These are phyloP conservation scores for Malurus leucopterus DNA, from an alignment of 2,797 vertebrate species.

Conservation along the genomic window DNA sequence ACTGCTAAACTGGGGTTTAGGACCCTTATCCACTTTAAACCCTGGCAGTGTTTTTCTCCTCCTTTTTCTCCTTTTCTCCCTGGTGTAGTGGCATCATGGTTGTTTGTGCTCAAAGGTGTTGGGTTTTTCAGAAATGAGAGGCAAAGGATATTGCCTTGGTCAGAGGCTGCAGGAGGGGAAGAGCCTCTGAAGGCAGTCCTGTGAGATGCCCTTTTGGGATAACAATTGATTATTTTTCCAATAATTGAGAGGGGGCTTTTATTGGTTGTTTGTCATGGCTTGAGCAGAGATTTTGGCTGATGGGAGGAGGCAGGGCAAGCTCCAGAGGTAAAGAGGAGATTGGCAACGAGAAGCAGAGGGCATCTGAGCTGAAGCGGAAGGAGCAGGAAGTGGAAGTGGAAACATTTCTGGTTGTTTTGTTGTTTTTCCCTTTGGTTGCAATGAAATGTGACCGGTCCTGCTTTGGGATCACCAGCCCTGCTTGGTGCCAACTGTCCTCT, in stretches of 20 bases:
- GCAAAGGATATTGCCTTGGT: not conserved
- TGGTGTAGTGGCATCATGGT: not conserved
- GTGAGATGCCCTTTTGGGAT: not conserved
- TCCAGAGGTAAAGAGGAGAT: not conserved
- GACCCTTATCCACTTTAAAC: not conserved
- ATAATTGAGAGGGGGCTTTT: not conserved
- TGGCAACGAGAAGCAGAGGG: rapidly evolving
- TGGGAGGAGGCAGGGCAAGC: not conserved
- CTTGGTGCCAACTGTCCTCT: rapidly evolving
- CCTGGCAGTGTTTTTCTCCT: not conserved
- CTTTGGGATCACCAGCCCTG: not conserved
- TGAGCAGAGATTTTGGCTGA: not conserved
- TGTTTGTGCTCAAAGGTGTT: rapidly evolving
- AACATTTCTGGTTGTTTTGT: not conserved
- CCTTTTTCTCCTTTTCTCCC: not conserved
- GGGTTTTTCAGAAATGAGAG: not conserved
- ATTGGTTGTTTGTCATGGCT: not conserved
- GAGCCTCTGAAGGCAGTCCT: not conserved
- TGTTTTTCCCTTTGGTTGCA: not conserved
- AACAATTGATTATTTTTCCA: not conserved
- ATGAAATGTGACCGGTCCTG: not conserved
- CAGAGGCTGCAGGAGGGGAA: not conserved
- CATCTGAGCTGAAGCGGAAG: rapidly evolving
- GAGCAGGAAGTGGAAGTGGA: not conserved
- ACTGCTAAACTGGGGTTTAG: not conserved